phyloP scores from a whole-genome alignment of 2,113 vertebrate species.

The Dasyurus viverrinus region DNA sequence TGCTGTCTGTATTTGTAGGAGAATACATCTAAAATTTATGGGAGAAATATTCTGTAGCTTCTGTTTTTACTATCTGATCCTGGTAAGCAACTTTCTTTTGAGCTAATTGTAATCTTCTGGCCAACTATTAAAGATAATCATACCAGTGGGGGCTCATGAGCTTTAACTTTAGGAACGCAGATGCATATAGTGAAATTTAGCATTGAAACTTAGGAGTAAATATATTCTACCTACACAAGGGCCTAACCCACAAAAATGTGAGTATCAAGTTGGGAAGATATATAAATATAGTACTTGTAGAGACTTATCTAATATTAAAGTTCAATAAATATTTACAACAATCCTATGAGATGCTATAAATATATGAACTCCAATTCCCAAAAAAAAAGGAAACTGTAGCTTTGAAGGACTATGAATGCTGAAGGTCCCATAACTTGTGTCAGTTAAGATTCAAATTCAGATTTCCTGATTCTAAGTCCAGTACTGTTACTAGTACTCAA shows the following conservation, averaged over 20 bases:
- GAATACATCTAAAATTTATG: neutral
- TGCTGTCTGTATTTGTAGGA: neutral
- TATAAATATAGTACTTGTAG: neutral
- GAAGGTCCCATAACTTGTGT: neutral
- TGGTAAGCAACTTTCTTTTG: neutral
- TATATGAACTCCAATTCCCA: neutral
- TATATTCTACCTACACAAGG: neutral
- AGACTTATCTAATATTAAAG: neutral
- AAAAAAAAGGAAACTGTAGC: neutral
- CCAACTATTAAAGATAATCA: neutral
- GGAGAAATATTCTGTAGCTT: neutral
- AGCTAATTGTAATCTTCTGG: neutral
- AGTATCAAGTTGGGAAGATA: neutral
- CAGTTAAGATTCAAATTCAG: neutral
- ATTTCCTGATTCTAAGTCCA: neutral
- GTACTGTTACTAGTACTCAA: neutral
- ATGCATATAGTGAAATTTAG: neutral
- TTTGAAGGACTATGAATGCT: neutral
- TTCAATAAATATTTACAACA: neutral
- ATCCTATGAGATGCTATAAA: neutral
- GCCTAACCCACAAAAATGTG: neutral
- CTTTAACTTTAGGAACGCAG: neutral
- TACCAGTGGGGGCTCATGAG: neutral
- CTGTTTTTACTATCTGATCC: neutral
- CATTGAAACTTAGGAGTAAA: neutral